Evolutionary conservation across 2,888 invertebrate genomes (phyloP).

Genomic region (Thysanoteuthis rhombus): DNA sequence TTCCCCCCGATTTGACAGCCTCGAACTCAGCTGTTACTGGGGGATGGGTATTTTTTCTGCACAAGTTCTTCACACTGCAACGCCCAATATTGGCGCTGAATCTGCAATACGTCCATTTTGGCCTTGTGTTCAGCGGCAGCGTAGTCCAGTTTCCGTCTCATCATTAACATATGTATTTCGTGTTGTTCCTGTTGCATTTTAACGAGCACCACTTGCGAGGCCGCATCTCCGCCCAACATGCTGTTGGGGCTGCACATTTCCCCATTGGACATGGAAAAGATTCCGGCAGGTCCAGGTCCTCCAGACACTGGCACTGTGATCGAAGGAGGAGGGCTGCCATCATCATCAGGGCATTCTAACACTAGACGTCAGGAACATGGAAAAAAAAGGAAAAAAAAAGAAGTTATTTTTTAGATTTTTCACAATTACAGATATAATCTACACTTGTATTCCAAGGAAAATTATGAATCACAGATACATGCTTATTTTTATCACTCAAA

Average conservation of each 20-base stretch:
- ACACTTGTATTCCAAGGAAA: no score
- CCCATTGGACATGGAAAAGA: constrained; percentile 1
- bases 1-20: not conserved
- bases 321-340: constrained; percentile 1
- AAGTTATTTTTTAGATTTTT: not conserved
- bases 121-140: not conserved
- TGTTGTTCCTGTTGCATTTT: constrained; percentile 31
- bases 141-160: constrained; percentile 14
- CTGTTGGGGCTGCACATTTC: constrained; percentile 25
- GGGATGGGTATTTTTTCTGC: constrained; percentile 29
- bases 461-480: no score
- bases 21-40: not conserved
- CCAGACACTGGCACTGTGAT: constrained; percentile 13
- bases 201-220: not conserved
- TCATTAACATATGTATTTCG: constrained; percentile 13
- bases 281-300: not conserved
- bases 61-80: constrained; percentile 15
- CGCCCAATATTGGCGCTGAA: constrained; percentile 24
- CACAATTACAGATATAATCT: no score
- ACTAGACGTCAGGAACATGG: not conserved
- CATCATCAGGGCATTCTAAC: constrained; percentile 13
- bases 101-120: constrained; percentile 14
- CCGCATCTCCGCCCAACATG: not conserved
- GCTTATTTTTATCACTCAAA: no score
- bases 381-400: not conserved